Conservation (phyloP, 2,113 vertebrate species). For the Montifringilla adamsi region DNA sequence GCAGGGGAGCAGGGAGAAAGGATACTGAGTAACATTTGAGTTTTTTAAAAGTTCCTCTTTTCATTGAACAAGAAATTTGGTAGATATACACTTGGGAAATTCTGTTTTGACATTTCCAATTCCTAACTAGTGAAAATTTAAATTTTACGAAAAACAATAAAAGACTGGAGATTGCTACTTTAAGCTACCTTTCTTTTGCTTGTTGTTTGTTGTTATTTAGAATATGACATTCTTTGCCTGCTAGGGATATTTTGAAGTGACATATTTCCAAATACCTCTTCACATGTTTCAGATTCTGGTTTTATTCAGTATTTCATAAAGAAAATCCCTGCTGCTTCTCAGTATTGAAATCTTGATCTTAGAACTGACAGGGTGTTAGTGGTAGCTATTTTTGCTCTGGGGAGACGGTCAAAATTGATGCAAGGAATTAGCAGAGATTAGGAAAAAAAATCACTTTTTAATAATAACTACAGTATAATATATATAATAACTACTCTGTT, state of each 20-base stretch:
- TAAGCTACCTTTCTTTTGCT: background rate
- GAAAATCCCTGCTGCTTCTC: background rate
- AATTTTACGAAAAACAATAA: background rate
- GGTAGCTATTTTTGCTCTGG: background rate
- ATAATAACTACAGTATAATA: background rate
- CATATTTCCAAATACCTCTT: background rate
- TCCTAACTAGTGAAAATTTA: background rate
- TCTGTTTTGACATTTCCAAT: background rate
- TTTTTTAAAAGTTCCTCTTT: background rate
- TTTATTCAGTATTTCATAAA: background rate
- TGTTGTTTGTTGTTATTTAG: background rate
- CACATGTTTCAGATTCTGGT: background rate
- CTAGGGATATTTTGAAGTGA: background rate
- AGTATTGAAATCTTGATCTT: background rate
- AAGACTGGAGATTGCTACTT: background rate
- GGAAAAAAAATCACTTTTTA: background rate
- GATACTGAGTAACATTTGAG: background rate
- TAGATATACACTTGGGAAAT: background rate
- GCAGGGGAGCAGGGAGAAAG: background rate
- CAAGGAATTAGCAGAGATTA: background rate
- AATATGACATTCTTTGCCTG: background rate
- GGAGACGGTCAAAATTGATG: background rate
- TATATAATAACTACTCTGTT: background rate
- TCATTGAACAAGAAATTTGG: background rate
- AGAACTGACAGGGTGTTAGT: background rate